These are phyloP conservation scores for Zonotrichia albicollis DNA, from an alignment of 2,797 vertebrate species.

Conservation along the genomic window DNA sequence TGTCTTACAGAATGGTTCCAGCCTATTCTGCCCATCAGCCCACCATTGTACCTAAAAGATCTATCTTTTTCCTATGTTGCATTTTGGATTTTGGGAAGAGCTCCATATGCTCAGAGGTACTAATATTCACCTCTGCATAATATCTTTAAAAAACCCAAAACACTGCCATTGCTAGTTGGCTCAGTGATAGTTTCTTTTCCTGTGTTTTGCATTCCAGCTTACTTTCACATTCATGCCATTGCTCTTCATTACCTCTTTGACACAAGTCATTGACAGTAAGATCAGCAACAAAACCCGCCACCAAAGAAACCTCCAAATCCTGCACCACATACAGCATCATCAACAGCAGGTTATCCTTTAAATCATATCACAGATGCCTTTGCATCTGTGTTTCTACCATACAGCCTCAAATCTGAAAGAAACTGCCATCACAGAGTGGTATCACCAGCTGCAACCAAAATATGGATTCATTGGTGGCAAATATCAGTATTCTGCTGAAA, in stretches of 20 bases:
- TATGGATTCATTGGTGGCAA: not conserved
- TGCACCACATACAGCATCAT: not conserved
- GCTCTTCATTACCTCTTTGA: not conserved
- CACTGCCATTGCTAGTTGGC: not conserved
- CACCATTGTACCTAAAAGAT: not conserved
- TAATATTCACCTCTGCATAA: not conserved
- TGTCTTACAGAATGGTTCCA: not conserved
- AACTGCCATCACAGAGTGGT: constrained; percentile 24
- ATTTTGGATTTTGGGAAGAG: not conserved
- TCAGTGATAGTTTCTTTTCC: not conserved
- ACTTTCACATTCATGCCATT: not conserved
- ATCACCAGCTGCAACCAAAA: constrained; percentile 30
- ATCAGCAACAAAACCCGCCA: not conserved
- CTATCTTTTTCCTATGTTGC: not conserved
- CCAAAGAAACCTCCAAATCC: constrained; percentile 4
- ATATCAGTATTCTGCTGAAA: not conserved
- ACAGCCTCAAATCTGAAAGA: constrained; percentile 45
- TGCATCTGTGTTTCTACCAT: constrained; percentile 64
- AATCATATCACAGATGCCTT: constrained; percentile 50
- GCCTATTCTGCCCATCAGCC: not conserved
- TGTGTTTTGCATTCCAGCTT: not conserved
- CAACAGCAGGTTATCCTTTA: constrained; percentile 31
- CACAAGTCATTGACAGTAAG: not conserved
- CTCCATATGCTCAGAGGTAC: not conserved
- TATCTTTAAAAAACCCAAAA: not conserved